Percentiles rank a stretch among this genome's conserved stretches.
These are phyloP conservation scores for Tenthredo distinguenda DNA, from an alignment of 2,888 invertebrate genomes.

Conservation along the genomic window DNA sequence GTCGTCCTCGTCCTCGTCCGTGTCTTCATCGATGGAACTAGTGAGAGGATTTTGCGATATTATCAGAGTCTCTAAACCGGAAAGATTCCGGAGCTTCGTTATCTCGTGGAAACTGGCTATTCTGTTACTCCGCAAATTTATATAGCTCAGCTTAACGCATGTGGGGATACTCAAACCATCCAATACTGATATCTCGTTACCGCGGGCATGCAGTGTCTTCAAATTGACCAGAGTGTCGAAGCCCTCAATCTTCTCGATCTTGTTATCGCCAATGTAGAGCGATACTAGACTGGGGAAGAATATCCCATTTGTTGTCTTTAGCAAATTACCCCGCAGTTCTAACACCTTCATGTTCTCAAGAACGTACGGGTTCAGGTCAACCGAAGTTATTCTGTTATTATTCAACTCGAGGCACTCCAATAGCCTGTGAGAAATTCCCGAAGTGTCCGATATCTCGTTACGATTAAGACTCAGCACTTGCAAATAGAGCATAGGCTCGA, in stretches of 20 bases:
- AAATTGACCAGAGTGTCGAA: constrained; percentile 82
- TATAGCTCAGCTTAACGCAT: constrained; percentile 78
- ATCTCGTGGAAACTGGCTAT: constrained; percentile 80
- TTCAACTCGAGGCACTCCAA: constrained; percentile 81
- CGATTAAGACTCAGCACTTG: constrained; percentile 82
- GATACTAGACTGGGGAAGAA: constrained; percentile 83
- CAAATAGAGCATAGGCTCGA: constrained; percentile 81
- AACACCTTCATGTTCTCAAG: constrained; percentile 79
- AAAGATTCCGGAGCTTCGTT: constrained; percentile 79
- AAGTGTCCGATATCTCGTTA: constrained; percentile 80
- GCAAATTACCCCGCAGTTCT: constrained; percentile 80
- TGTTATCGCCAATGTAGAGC: constrained; percentile 88
- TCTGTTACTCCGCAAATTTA: constrained; percentile 82
- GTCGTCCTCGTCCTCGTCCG: constrained; percentile 72
- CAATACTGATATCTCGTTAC: constrained; percentile 82
- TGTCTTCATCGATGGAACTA: constrained; percentile 49
- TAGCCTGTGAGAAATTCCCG: constrained; percentile 80
- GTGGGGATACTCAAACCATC: constrained; percentile 77
- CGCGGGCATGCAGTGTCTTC: constrained; percentile 86
- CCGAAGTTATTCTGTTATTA: constrained; percentile 77
- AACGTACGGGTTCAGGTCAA: constrained; percentile 56
- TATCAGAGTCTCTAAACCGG: constrained; percentile 79
- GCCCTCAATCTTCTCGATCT: constrained; percentile 82
- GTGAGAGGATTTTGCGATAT: constrained; percentile 80
- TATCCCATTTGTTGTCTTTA: constrained; percentile 77